phyloP scores from a whole-genome alignment of 2,797 vertebrate species.

The Sciaenops ocellatus region DNA sequence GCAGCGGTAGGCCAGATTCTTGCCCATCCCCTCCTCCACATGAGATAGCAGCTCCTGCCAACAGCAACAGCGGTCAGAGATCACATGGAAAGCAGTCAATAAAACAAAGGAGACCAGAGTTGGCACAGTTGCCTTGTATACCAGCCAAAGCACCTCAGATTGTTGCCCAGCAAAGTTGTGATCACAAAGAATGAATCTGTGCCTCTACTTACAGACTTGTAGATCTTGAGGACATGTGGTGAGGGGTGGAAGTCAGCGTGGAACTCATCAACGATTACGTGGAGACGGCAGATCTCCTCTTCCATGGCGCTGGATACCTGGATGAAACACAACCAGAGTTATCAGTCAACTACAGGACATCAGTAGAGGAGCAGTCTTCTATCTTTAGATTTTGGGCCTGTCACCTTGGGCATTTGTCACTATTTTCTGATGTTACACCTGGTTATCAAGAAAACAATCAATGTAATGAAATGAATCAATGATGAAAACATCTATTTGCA shows the following conservation, averaged over 20 bases:
- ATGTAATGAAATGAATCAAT: too few relatives aligned
- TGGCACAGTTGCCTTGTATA: not conserved
- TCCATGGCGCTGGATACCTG: slow-evolving; percentile 97
- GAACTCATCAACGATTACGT: slow-evolving; percentile 95
- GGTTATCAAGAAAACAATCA: too few relatives aligned
- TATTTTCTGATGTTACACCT: too few relatives aligned
- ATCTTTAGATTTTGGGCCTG: too few relatives aligned
- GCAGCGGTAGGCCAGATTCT: slow-evolving; percentile 95
- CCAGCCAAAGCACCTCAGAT: not conserved
- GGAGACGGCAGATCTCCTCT: slow-evolving; percentile 96
- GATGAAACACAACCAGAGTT: not conserved
- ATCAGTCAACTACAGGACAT: not conserved
- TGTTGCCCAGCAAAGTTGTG: not conserved
- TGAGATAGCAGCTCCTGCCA: slow-evolving; percentile 93
- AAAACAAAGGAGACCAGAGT: not conserved
- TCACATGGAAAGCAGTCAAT: not conserved
- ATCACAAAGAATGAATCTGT: not conserved
- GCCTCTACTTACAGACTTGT: slow-evolving; percentile 90
- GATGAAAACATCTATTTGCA: too few relatives aligned
- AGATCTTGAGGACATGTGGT: slow-evolving; percentile 91
- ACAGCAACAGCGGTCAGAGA: slow-evolving; percentile 30
- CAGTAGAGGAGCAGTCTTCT: too few relatives aligned
- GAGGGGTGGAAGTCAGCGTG: slow-evolving; percentile 94
- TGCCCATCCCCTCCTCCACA: slow-evolving; percentile 96
- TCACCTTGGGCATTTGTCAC: too few relatives aligned